Evolutionary conservation across 1,140 invertebrate genomes (phyloP).

Genomic region (Acromyrmex heyeri): DNA sequence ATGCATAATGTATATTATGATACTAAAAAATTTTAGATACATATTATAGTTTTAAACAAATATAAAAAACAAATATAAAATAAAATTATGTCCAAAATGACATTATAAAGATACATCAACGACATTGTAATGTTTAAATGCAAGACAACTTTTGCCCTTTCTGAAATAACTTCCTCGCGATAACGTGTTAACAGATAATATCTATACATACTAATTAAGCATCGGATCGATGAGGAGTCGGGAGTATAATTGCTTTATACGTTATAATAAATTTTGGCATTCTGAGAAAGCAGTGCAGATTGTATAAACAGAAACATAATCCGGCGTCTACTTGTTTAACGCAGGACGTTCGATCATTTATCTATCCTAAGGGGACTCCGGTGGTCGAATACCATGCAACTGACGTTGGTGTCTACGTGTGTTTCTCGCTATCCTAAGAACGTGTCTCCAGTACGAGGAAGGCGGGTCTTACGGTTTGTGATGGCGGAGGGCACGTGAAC

Average conservation of each 20-base stretch:
- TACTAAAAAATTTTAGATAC: background rate
- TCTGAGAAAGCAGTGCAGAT: background rate
- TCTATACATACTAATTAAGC: constrained; percentile 39
- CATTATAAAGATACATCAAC: too few relatives aligned
- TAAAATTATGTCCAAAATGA: constrained; percentile 8
- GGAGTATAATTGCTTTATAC: background rate
- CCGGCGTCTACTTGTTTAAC: constrained; percentile 12
- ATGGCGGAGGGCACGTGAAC: constrained; percentile 82
- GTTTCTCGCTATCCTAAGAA: constrained; percentile 73
- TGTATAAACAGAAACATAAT: constrained; percentile 5
- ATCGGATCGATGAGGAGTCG: constrained; percentile 39
- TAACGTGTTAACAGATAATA: constrained; percentile 36
- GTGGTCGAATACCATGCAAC: constrained; percentile 68
- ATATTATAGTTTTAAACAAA: background rate
- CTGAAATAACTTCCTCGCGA: constrained; percentile 28
- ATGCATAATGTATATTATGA: background rate
- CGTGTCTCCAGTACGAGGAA: constrained; percentile 77
- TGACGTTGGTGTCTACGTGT: constrained; percentile 68
- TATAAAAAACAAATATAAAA: constrained; percentile 19
- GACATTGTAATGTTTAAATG: constrained; percentile 24
- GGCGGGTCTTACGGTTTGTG: constrained; percentile 78
- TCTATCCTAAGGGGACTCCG: constrained; percentile 65
- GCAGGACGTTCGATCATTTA: constrained; percentile 62
- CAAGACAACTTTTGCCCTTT: background rate
- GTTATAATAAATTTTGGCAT: constrained; percentile 4